Base-by-base conservation (phyloP, 2,797 vertebrate genomes). In the Crocodylus rhombifer region DNA sequence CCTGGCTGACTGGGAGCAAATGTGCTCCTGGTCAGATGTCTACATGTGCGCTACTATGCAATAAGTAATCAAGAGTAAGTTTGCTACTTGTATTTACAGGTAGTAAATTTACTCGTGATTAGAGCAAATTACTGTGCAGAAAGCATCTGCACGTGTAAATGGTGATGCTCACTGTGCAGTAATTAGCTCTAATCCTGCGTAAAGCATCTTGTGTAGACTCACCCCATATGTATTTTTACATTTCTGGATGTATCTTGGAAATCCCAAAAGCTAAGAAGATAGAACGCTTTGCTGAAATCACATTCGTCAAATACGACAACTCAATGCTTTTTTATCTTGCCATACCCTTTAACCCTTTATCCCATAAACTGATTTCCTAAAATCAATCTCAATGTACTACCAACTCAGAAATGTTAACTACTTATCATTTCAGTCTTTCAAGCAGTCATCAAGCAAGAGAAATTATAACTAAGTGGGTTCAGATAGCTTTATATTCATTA, bases 361-460 rank as follows among this genome's bases (percentile, higher is more conserved):
- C 16, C 57, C 42, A 69, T 20, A 64, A 87, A 55, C 4, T 13
- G 17, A 17, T 60, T 21, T 65, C 4, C 21, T 65, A 58, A 36
- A 69, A 33, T 3, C 11, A 30, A 20, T 69, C 65, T 69, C 18
- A 36, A 5, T 20, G 18, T 69, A 33, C 30, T 20, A 69, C 65
- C 20, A 84, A n/a, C 2, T 4, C 7, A 33, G 75, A 74, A 26
- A 16, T 51, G 13, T 18, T 71, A 82, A 82, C 7, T 6, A 1
- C 2, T 56, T 82, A 15, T 5, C 1, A 0, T 15, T 63, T 65
- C 10, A n/a, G 14, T 17, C 56, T 62, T 9, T 30, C 14, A 12
- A 69, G n/a, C 74, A 81, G 74, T 55, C 36, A 11, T 55, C 60
- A 74, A 73, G 61, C 17, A 86, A 33, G 17, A 61, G 13, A 86